phyloP scores from a whole-genome alignment of 2,797 vertebrate species.

The Tadarida brasiliensis region DNA sequence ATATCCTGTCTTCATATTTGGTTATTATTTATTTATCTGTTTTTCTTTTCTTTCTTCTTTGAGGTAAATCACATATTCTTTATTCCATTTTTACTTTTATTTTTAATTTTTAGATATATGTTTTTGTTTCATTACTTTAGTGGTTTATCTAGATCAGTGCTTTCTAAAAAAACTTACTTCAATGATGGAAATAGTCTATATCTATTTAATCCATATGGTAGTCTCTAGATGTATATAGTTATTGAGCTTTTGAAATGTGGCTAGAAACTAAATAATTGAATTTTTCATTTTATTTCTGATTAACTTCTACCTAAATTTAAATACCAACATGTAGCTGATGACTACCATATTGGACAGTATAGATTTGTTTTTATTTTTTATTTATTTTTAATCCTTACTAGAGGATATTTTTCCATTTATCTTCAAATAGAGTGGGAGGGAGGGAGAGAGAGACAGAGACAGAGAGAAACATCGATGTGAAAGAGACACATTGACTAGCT shows the following conservation, averaged over 20 bases:
- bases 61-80: not conserved
- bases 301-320: conserved; percentile 37
- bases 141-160: not conserved
- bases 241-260: not conserved
- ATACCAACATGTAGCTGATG: not conserved
- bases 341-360: not conserved
- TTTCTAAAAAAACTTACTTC: not conserved
- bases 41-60: not conserved
- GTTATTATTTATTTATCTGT: not conserved
- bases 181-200: not conserved
- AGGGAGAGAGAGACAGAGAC: too few species aligned
- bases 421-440: too few species aligned
- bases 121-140: not conserved
- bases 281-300: not conserved
- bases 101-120: not conserved
- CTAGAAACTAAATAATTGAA: not conserved
- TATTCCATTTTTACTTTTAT: not conserved
- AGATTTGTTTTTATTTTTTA: not conserved
- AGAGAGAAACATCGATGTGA: too few species aligned
- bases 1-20: not conserved
- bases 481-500: too few species aligned
- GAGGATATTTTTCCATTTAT: too few species aligned
- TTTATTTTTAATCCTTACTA: too few species aligned
- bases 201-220: not conserved
- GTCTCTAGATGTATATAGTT: not conserved